Evolutionary conservation across 2,888 invertebrate genomes (phyloP), one percentile per base, ranked within the genome.

Genomic region (Netelia virgata): DNA sequence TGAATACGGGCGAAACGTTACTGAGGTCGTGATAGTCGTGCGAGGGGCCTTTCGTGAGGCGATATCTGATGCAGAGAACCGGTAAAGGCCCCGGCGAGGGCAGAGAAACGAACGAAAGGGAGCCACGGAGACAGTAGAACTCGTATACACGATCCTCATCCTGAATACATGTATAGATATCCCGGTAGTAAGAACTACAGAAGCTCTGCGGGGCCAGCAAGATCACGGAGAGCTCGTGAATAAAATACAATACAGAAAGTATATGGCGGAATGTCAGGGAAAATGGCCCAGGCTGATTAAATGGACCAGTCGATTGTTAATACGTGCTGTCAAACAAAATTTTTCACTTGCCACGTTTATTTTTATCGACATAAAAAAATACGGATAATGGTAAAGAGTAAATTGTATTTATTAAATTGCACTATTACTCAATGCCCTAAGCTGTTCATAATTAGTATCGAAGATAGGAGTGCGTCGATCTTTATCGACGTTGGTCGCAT

Each of bases 51-150:
- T 89, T 90, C 90, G 90, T 90, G 89, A 90, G 88, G 88, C 90
- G 91, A 91, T 93, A 93, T 93, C 93, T 92, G 93, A 92, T 93
- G 91, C 91, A 92, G 91, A 92, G 91, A 93, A 92, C 93, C 91
- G 92, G 93, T 92, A 93, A 93, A 92, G 92, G 91, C 91, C 90
- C 10, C 66, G 70, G 74, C 41, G 68, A 74, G 74, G 55, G 75
- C 74, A 84, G 47, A 76, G 66, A 70, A 61, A 66, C 57, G 74
- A 61, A 66, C 57, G 70, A 55, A 47, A 74, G 79, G 53, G 50
- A 53, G 59, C 47, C 75, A 72, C 41, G 83, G 84, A 80, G 72
- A 78, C 80, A 53, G 43, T 78, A 63, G 36, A 81, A 47, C 73
- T 59, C 72, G 74, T 61, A 59, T 28, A 68, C 68, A 69, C 69